A percentile compares a stretch with the other conserved stretches of the same genome.
Conservation (phyloP, 2,888 invertebrate genomes). For the Spatulosminthurus flaviceps region DNA sequence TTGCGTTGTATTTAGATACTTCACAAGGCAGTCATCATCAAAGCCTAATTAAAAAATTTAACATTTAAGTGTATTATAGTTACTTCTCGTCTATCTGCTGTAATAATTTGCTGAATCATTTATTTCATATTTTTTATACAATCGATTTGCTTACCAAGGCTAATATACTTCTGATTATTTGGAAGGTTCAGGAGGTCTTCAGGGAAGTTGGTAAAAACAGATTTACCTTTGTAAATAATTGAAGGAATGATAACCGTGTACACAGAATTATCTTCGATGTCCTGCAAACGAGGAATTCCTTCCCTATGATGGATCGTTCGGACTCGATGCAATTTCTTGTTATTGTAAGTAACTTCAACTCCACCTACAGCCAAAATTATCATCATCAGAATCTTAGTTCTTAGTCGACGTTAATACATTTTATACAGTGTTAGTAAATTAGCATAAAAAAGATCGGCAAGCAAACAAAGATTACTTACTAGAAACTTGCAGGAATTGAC, state of each 20-base stretch:
- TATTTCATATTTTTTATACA: too few species aligned
- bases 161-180: not conserved
- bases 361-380: too few species aligned
- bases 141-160: too few species aligned
- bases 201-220: slow-evolving; percentile 44
- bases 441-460: not conserved
- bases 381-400: too few species aligned
- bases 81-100: too few species aligned
- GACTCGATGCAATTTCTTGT: slow-evolving; percentile 40
- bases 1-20: slow-evolving; percentile 46
- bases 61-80: not conserved
- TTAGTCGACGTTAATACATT: too few species aligned
- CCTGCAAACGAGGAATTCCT: slow-evolving; percentile 46
- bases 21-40: slow-evolving; percentile 56
- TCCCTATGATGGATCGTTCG: slow-evolving; percentile 43
- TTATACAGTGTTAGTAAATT: not conserved
- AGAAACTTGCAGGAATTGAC: slow-evolving; percentile 63
- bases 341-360: slow-evolving; percentile 55
- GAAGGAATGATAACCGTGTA: slow-evolving; percentile 60
- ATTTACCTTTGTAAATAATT: slow-evolving; percentile 50
- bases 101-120: too few species aligned
- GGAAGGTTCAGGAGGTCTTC: too few species aligned
- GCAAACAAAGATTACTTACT: slow-evolving; percentile 47
- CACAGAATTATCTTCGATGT: slow-evolving; percentile 36
- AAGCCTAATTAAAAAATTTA: not conserved